Conservation (phyloP, 2,113 vertebrate species). For the Hippolais icterina region DNA sequence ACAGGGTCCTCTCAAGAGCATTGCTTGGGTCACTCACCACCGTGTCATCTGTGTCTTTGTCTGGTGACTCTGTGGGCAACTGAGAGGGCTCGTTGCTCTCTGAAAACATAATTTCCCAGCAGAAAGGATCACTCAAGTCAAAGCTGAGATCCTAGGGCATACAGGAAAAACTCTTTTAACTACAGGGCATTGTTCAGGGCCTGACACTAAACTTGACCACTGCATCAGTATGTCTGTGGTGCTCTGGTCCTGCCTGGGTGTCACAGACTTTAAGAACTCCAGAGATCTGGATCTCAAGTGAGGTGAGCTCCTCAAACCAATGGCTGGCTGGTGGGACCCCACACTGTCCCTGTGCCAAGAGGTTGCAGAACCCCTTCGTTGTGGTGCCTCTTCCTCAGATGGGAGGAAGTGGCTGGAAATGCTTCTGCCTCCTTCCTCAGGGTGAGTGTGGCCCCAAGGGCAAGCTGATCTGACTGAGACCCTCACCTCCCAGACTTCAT, state of each 20-base stretch:
- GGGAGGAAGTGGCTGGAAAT: neutral
- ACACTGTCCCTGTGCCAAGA: neutral
- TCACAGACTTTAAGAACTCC: neutral
- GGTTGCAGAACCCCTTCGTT: neutral
- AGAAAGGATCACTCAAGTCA: conserved; percentile 78
- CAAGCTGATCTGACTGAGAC: neutral
- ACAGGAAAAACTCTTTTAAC: neutral
- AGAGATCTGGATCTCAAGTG: neutral
- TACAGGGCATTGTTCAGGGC: neutral
- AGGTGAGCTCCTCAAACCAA: neutral
- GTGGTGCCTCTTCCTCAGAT: neutral
- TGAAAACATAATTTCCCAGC: conserved; percentile 84
- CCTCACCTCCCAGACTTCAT: neutral
- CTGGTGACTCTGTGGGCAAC: neutral
- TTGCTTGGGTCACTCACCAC: conserved; percentile 29
- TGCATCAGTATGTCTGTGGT: neutral
- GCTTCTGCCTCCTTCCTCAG: neutral
- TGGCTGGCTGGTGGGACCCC: neutral
- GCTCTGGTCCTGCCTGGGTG: neutral
- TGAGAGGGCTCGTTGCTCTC: conserved; percentile 22
- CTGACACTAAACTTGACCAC: neutral
- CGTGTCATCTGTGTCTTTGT: neutral
- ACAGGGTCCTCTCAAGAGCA: neutral
- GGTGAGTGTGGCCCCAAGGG: neutral
- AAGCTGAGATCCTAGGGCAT: conserved; percentile 81